Percentiles rank a stretch among this genome's conserved stretches.
phyloP scores from a whole-genome alignment of 1,140 invertebrate genomes.

The Cyclargus thomasi region DNA sequence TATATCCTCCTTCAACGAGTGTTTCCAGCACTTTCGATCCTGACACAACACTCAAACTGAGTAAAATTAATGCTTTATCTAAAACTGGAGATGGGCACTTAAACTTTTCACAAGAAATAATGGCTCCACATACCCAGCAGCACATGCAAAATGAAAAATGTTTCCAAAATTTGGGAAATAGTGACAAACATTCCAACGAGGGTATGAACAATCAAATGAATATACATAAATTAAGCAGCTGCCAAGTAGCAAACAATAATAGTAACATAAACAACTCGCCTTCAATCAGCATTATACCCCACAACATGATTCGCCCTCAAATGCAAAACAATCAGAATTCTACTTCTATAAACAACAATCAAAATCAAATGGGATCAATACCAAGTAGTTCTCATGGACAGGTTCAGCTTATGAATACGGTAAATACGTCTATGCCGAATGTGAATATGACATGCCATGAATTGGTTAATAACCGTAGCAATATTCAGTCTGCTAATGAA shows the following conservation, averaged over 20 bases:
- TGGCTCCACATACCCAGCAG: conserved; percentile 67
- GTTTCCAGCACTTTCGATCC: conserved; percentile 63
- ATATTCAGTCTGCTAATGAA: conserved; percentile 42
- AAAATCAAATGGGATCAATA: conserved; percentile 61
- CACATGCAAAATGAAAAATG: conserved; percentile 59
- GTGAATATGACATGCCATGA: conserved; percentile 64
- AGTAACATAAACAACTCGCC: conserved; percentile 45
- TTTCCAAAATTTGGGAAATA: conserved; percentile 61
- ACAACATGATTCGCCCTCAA: conserved; percentile 55
- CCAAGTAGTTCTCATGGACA: conserved; percentile 51
- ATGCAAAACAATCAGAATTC: conserved; percentile 58
- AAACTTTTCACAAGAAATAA: conserved; percentile 68
- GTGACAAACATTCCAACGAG: conserved; percentile 55
- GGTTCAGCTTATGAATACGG: conserved; percentile 56
- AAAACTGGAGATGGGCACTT: conserved; percentile 65
- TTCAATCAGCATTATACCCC: conserved; percentile 63
- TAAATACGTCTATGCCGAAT: conserved; percentile 58
- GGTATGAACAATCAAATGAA: conserved; percentile 53
- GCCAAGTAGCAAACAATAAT: conserved; percentile 52
- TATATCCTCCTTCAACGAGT: conserved; percentile 58
- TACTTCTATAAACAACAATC: conserved; percentile 51
- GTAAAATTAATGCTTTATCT: conserved; percentile 66
- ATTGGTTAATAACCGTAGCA: conserved; percentile 51
- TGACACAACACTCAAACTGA: conserved; percentile 64
- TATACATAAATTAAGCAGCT: conserved; percentile 65